A percentile compares a stretch with the other conserved stretches of the same genome.
Conservation (phyloP, 2,797 vertebrate species). For the Neostethus bicornis region DNA sequence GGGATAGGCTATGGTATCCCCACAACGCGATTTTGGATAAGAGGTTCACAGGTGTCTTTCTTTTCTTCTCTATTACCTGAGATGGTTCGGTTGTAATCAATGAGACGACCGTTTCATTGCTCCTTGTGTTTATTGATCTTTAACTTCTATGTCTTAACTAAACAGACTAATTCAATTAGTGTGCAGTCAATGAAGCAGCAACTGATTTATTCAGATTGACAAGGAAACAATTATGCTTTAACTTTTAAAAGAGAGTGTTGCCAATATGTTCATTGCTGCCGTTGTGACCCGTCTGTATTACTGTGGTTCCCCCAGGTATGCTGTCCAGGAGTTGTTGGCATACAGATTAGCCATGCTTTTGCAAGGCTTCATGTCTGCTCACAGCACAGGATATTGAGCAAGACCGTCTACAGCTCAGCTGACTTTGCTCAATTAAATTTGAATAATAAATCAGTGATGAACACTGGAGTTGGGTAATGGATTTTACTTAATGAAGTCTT, state of each 20-base stretch:
- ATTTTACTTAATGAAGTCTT: constrained; percentile 29
- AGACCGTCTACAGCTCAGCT: constrained; percentile 25
- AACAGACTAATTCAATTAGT: not conserved
- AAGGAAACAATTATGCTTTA: not conserved
- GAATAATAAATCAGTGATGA: constrained; percentile 24
- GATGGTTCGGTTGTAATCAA: too few species aligned
- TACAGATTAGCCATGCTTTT: constrained; percentile 64
- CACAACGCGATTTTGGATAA: too few species aligned
- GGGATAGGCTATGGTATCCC: too few species aligned
- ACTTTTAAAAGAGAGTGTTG: constrained; percentile 25
- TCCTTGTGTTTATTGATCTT: not conserved
- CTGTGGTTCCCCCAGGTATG: constrained; percentile 61
- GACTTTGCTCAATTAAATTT: constrained; percentile 15
- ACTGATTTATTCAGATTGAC: constrained; percentile 2
- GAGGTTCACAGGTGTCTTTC: too few species aligned
- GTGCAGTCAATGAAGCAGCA: not conserved
- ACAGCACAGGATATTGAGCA: constrained; percentile 69
- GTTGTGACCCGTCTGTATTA: constrained; percentile 49
- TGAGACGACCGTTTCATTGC: not conserved
- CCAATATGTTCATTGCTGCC: constrained; percentile 46
- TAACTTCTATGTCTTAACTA: not conserved
- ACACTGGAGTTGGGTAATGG: constrained; percentile 6
- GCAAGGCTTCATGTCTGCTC: constrained; percentile 47
- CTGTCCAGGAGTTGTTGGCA: constrained; percentile 66
- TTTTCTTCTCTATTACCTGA: too few species aligned